These are phyloP conservation scores for Anguilla japonica DNA, from an alignment of 2,113 vertebrate genomes.

Conservation along the genomic window DNA sequence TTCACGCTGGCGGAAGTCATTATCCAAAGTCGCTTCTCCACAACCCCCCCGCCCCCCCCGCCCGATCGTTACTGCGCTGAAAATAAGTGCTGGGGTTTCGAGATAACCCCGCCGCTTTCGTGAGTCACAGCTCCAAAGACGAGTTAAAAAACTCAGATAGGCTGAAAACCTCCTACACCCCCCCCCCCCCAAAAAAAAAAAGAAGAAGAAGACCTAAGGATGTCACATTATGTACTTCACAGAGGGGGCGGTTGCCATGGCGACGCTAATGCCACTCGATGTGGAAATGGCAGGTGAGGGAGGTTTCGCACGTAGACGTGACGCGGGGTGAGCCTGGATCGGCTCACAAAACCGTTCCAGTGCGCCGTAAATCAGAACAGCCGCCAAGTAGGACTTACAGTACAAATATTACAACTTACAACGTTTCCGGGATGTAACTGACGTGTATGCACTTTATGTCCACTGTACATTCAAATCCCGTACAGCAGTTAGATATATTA, in stretches of 20 bases:
- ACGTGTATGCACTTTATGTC: constrained; percentile 36
- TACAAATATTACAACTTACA: background rate
- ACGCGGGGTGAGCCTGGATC: constrained; percentile 49
- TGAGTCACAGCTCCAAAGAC: constrained; percentile 18
- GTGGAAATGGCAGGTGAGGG: constrained; percentile 58
- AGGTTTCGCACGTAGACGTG: constrained; percentile 62
- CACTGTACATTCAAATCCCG: constrained; percentile 5
- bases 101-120: constrained; percentile 8
- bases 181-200: constrained; percentile 21
- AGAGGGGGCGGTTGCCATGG: constrained; percentile 68
- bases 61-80: background rate
- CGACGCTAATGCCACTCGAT: constrained; percentile 69
- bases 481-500: background rate
- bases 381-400: background rate
- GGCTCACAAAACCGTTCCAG: constrained; percentile 67
- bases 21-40: background rate
- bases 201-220: constrained; percentile 28
- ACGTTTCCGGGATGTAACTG: background rate
- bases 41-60: too few relatives aligned
- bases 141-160: constrained; percentile 31
- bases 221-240: constrained; percentile 31
- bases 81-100: background rate
- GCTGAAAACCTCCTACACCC: constrained; percentile 33
- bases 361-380: constrained; percentile 58
- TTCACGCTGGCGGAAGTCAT: background rate